Conservation (phyloP, 2,113 vertebrate genomes). For the Euleptes europaea region DNA sequence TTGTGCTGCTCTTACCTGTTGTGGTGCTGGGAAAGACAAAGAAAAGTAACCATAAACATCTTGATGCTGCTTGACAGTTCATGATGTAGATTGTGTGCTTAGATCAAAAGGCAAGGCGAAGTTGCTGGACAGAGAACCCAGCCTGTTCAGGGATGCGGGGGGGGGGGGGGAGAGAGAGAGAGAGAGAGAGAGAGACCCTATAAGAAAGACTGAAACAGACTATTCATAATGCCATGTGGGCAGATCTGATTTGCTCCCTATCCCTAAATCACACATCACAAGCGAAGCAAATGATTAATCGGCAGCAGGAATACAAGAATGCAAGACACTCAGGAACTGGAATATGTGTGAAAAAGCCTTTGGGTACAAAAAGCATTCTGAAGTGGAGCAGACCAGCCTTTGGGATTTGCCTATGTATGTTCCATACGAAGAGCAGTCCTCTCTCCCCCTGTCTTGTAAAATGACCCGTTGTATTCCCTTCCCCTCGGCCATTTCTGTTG, state of each 20-base stretch:
- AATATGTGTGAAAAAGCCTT: background rate
- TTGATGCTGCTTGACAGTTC: rapidly evolving
- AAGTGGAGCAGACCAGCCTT: background rate
- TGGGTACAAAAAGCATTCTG: rapidly evolving
- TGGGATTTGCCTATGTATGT: background rate
- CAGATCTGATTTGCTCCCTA: slow-evolving; percentile 10
- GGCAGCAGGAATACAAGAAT: background rate
- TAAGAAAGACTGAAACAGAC: background rate
- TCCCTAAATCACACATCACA: slow-evolving; percentile 25
- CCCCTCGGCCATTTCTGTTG: background rate
- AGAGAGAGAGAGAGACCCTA: too few relatives aligned
- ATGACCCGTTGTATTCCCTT: background rate
- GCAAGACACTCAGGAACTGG: background rate
- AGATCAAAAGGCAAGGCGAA: background rate
- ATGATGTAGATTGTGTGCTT: slow-evolving; percentile 39
- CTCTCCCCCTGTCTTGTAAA: background rate
- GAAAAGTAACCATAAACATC: slow-evolving; percentile 39
- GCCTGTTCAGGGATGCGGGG: background rate
- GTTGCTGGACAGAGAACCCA: background rate
- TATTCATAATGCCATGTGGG: background rate
- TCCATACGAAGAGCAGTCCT: background rate
- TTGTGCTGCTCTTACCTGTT: slow-evolving; percentile 47
- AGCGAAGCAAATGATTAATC: slow-evolving; percentile 64
- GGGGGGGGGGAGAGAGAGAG: background rate
- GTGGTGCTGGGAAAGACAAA: slow-evolving; percentile 14